Percentiles rank a stretch among this genome's conserved stretches.
Evolutionary conservation across 1,140 invertebrate genomes (phyloP).

Genomic region (Sitobion miscanthi): DNA sequence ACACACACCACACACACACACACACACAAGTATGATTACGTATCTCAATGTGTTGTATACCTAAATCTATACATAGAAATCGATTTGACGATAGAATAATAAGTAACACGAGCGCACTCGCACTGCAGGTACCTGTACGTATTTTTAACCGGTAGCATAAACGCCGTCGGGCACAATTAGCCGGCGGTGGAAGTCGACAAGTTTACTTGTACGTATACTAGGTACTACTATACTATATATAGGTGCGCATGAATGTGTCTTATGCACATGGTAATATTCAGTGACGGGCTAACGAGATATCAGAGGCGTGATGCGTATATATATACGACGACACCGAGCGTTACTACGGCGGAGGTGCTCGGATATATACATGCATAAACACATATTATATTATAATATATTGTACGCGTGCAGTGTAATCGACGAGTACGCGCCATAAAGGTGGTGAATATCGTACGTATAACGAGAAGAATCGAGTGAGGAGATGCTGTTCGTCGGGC

Average conservation of each 20-base stretch:
- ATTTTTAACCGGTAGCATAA: slow-evolving; percentile 33
- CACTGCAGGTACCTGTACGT: neutral
- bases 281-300: slow-evolving; percentile 53
- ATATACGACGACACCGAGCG: neutral
- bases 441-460: slow-evolving; percentile 18
- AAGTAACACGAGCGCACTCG: neutral
- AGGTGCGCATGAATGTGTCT: neutral
- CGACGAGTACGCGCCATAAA: neutral
- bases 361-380: neutral
- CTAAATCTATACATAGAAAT: neutral
- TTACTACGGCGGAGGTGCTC: neutral
- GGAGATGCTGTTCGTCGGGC: slow-evolving; percentile 13
- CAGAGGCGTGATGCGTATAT: slow-evolving; percentile 19
- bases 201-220: too few species aligned
- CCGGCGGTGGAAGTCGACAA: neutral
- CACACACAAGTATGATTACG: too few species aligned
- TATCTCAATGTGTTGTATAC: too few species aligned
- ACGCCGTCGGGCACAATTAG: slow-evolving; percentile 46
- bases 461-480: neutral
- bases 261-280: neutral
- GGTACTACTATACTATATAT: neutral
- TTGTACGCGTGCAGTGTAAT: neutral
- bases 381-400: slow-evolving; percentile 5
- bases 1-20: too few species aligned
- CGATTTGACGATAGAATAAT: slow-evolving; percentile 11